These are phyloP conservation scores for Sebastes oblongus DNA, from an alignment of 2,797 vertebrate genomes.

Conservation along the genomic window DNA sequence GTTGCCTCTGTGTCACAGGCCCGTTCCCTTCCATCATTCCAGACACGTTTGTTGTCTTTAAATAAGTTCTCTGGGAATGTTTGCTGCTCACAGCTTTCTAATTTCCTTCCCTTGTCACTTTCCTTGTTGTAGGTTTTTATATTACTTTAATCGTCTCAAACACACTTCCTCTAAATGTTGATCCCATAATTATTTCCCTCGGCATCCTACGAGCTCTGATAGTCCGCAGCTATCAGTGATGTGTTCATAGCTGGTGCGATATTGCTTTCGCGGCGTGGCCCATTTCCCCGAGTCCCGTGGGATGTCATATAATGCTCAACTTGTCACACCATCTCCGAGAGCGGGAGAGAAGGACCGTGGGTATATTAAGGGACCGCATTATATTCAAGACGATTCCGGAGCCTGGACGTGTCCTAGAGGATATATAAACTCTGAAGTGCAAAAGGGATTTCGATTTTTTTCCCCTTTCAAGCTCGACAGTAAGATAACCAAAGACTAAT, in stretches of 20 bases:
- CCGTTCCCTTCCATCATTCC: neutral
- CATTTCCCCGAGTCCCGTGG: constrained; percentile 47
- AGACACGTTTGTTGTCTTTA: neutral
- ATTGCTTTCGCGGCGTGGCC: constrained; percentile 49
- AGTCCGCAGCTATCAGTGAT: constrained; percentile 32
- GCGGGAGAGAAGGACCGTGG: constrained; percentile 14
- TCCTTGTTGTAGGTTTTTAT: constrained; percentile 39
- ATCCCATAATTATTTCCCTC: constrained; percentile 51
- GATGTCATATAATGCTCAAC: constrained; percentile 42
- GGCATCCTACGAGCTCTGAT: constrained; percentile 29
- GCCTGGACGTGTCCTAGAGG: constrained; percentile 36
- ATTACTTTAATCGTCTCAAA: constrained; percentile 52
- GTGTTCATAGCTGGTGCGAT: constrained; percentile 46
- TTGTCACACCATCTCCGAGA: constrained; percentile 41
- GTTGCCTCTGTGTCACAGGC: neutral
- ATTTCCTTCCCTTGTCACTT: constrained; percentile 46
- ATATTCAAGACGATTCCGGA: constrained; percentile 26
- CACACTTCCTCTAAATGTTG: constrained; percentile 56
- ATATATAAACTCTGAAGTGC: constrained; percentile 24
- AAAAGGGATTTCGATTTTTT: constrained; percentile 10
- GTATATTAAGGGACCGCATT: constrained; percentile 20
- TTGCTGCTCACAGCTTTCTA: constrained; percentile 29
- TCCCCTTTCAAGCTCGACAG: neutral
- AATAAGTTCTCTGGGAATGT: constrained; percentile 27
- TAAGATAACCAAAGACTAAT: neutral